These are phyloP conservation scores for Palaemon carinicauda DNA, from an alignment of 1,140 invertebrate species.

Conservation along the genomic window DNA sequence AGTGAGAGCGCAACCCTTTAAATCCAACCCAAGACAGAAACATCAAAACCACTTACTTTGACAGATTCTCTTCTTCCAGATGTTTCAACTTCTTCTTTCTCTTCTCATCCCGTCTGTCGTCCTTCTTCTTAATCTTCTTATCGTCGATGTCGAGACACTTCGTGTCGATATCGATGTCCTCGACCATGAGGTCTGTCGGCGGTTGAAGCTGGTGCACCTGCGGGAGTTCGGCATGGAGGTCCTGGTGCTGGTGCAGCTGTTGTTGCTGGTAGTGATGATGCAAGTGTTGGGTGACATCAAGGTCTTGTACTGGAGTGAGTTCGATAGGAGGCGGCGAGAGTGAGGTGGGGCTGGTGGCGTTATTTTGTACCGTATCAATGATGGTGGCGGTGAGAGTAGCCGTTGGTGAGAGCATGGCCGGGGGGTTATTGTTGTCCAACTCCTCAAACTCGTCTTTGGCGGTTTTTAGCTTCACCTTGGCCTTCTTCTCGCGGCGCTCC, in stretches of 20 bases:
- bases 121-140: constrained; percentile 40
- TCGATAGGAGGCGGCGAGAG: neutral
- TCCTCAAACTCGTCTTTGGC: neutral
- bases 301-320: constrained; percentile 17
- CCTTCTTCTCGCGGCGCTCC: constrained; percentile 39
- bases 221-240: neutral
- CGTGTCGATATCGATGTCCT: neutral
- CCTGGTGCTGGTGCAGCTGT: constrained; percentile 4
- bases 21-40: neutral
- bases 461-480: constrained; percentile 36
- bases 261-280: constrained; percentile 1
- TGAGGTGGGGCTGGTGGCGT: neutral
- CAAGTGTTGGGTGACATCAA: neutral
- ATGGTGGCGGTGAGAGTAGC: neutral
- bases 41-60: constrained; percentile 16
- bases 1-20: neutral
- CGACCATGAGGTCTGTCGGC: neutral
- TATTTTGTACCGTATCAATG: neutral
- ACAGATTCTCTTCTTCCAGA: constrained; percentile 36
- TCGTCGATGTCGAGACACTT: constrained; percentile 23
- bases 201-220: neutral
- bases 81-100: constrained; percentile 39
- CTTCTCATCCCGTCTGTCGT: constrained; percentile 41
- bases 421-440: constrained; percentile 12
- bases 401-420: neutral